These are phyloP conservation scores for Brachionichthys hirsutus DNA, from an alignment of 2,113 vertebrate species.

Conservation along the genomic window DNA sequence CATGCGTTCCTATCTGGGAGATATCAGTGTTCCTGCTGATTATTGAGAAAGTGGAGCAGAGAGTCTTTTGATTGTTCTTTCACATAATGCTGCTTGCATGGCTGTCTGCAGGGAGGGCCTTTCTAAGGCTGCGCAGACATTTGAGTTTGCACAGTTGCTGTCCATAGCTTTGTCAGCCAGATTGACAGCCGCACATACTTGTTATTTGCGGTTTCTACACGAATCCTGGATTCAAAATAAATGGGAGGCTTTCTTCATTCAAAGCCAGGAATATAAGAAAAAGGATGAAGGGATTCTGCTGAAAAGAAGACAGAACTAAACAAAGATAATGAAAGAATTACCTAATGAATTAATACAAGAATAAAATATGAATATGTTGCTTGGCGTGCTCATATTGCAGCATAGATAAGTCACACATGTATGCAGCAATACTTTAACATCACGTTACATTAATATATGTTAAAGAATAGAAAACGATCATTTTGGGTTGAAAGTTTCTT, in stretches of 20 bases:
- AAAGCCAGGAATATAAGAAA: conserved; percentile 8
- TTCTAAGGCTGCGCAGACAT: conserved; percentile 13
- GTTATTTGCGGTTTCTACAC: conserved; percentile 5
- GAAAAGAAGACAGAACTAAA: conserved; percentile 10
- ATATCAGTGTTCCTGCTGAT: conserved; percentile 2
- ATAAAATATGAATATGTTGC: conserved; percentile 4
- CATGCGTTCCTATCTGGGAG: neutral
- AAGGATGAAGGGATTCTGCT: conserved; percentile 1
- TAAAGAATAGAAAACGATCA: no score
- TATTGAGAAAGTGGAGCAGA: neutral
- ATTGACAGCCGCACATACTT: neutral
- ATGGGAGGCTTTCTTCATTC: conserved; percentile 6
- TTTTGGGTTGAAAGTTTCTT: no score
- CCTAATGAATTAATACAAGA: conserved; percentile 1
- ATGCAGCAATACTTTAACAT: no score
- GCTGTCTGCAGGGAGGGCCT: conserved; percentile 10
- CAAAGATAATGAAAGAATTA: conserved; percentile 12
- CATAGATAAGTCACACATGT: no score
- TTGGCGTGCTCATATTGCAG: conserved; percentile 23
- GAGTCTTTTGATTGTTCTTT: conserved; percentile 10
- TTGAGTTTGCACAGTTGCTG: conserved; percentile 7
- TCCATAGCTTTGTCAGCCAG: conserved; percentile 12
- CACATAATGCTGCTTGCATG: conserved; percentile 9
- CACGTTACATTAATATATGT: no score
- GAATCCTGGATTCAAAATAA: conserved; percentile 12